Evolutionary conservation across 2,888 invertebrate genomes (phyloP).

Genomic region (Calameuta filiformis): DNA sequence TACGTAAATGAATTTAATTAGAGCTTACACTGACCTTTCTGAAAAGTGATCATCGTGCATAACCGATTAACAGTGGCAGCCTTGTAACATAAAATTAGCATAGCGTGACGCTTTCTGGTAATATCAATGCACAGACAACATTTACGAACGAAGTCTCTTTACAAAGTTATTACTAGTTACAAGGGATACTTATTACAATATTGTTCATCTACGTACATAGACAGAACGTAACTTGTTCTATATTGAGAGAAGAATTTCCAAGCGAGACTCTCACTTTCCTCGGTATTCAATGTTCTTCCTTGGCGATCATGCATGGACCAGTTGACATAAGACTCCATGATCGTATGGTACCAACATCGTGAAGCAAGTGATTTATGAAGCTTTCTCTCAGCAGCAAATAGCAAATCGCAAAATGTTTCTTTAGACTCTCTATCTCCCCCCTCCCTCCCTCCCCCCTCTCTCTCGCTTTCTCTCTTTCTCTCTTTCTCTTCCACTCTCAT

Average conservation of each 20-base stretch:
- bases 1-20: conserved; percentile 13
- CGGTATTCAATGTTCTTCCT: conserved; percentile 8
- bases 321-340: conserved; percentile 46
- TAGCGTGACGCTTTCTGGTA: conserved; percentile 32
- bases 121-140: background rate
- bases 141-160: background rate
- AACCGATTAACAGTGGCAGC: conserved; percentile 30
- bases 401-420: conserved; percentile 31
- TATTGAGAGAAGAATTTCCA: background rate
- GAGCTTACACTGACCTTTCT: conserved; percentile 34
- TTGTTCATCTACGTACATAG: background rate
- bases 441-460: no score
- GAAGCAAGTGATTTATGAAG: conserved; percentile 50
- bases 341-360: conserved; percentile 22
- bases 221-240: background rate
- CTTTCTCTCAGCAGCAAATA: conserved; percentile 46
- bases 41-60: conserved; percentile 21
- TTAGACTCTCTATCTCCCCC: no score
- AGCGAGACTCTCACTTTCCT: conserved; percentile 49
- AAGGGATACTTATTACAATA: background rate
- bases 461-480: background rate
- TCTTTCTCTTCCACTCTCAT: background rate
- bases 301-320: conserved; percentile 25
- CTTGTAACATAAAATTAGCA: conserved; percentile 46
- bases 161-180: background rate